Conservation (phyloP, 2,888 invertebrate genomes). For the Cephus rjabovi region DNA sequence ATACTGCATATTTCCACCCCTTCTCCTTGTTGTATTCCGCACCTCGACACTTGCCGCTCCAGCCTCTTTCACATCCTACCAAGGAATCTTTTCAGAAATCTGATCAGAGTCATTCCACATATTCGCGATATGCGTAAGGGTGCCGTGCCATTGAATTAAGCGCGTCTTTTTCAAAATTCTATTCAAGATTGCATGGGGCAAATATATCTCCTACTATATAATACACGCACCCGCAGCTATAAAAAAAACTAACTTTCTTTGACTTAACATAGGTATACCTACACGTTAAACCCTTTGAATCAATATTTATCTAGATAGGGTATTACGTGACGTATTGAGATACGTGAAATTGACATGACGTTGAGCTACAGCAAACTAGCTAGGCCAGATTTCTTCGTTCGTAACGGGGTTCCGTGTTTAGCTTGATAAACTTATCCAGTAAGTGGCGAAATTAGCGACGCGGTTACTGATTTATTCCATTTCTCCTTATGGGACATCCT, state of each 20-base stretch:
- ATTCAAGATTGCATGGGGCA: neutral
- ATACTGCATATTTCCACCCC: neutral
- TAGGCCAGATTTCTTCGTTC: neutral
- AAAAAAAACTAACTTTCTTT: no score
- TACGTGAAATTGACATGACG: neutral
- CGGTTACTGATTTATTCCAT: neutral
- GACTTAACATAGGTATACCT: no score
- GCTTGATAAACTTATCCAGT: neutral
- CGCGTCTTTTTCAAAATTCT: neutral
- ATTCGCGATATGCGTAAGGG: neutral
- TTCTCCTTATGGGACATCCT: neutral
- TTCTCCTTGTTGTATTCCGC: neutral
- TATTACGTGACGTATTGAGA: no score
- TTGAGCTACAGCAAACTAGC: neutral
- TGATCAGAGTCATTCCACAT: neutral
- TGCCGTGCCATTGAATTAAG: neutral
- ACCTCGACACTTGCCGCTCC: no score
- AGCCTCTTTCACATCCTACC: neutral
- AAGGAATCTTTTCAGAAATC: neutral
- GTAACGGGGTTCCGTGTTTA: neutral
- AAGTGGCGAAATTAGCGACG: neutral
- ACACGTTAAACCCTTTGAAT: neutral
- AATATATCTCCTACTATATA: neutral
- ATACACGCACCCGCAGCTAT: neutral
- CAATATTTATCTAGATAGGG: neutral